Evolutionary conservation across 2,888 invertebrate genomes (phyloP), one percentile per base, ranked within the genome.

Genomic region (Labia minor): DNA sequence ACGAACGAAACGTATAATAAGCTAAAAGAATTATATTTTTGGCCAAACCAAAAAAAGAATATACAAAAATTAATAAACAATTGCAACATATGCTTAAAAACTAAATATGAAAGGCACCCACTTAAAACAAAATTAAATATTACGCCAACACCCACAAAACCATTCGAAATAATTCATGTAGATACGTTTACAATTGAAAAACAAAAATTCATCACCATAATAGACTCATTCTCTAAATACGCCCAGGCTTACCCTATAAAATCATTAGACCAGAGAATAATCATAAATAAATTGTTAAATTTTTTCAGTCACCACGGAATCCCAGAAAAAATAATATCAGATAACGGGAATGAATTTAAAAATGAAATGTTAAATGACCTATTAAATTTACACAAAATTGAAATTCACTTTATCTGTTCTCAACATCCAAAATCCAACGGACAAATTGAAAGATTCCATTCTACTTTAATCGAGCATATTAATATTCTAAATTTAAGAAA

Each of bases 281-380:
- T 69, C 16, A 26, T 20, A 20, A 66, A 67, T 33, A 26, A 62
- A 62, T 20, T 70, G 21, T 63, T 67, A 20, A 63, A 68, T 37
- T 67, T 65, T 66, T 68, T 70, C 61, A 37, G 61, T n/a, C 37
- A 65, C 19, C 67, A 68, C 26, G 68, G 69, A 19, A 26, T 33
- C n/a, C 69, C 70, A 14, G 20, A 67, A n/a, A 67, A 64, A 67
- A 68, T 70, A 33, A 66, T 65, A 14, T 21, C 63, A 37, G 70
- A 70, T 20, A 69, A 64, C 19, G 70, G 69, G 18, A 65, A 33
- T 2, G 67, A 69, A 68, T 70, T 70, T 66, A 66, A 68, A 21
- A 69, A 70, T 64, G 21, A 49, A 19, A 37, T 67, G n/a, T n/a
- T 68, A 19, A 21, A 67, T 64, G 65, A 67, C 14, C 65, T 68